phyloP scores from a whole-genome alignment of 2,888 invertebrate genomes.

The Clepsis dumicolana region DNA sequence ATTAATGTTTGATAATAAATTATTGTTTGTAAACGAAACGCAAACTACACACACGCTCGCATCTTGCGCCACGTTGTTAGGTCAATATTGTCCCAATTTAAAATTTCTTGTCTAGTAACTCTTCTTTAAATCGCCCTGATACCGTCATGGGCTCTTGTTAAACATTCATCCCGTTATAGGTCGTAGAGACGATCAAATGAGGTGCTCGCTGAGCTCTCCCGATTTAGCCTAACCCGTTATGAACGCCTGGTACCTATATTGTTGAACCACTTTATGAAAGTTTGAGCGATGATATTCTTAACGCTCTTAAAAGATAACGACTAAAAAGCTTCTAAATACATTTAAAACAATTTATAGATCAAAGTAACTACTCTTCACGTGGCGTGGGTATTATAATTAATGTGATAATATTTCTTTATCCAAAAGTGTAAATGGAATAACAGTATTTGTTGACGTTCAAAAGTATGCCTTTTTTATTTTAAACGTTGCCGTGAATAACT shows the following conservation, averaged over 20 bases:
- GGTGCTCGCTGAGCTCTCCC: constrained; percentile 32
- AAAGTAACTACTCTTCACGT: constrained; percentile 38
- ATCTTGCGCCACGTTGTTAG: constrained; percentile 51
- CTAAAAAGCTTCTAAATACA: constrained; percentile 57
- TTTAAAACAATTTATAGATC: constrained; percentile 56
- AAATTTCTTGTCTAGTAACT: constrained; percentile 42
- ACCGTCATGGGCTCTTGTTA: constrained; percentile 30
- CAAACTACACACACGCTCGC: constrained; percentile 49
- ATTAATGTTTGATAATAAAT: constrained; percentile 63
- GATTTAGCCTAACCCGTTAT: constrained; percentile 37
- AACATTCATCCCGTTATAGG: constrained; percentile 35
- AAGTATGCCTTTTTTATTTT: constrained; percentile 42
- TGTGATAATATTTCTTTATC: constrained; percentile 50
- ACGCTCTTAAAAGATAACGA: constrained; percentile 50
- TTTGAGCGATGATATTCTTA: constrained; percentile 50
- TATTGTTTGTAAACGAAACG: constrained; percentile 51
- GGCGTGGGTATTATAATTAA: constrained; percentile 32
- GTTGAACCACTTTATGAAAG: constrained; percentile 49
- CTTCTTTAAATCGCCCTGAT: constrained; percentile 19
- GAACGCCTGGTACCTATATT: constrained; percentile 24
- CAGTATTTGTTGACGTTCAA: constrained; percentile 49
- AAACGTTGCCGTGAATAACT: constrained; percentile 38
- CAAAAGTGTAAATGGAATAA: constrained; percentile 50
- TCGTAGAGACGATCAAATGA: constrained; percentile 32
- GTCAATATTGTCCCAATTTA: constrained; percentile 55